Conservation (phyloP, 2,888 invertebrate species). For the Erebia palarica region DNA sequence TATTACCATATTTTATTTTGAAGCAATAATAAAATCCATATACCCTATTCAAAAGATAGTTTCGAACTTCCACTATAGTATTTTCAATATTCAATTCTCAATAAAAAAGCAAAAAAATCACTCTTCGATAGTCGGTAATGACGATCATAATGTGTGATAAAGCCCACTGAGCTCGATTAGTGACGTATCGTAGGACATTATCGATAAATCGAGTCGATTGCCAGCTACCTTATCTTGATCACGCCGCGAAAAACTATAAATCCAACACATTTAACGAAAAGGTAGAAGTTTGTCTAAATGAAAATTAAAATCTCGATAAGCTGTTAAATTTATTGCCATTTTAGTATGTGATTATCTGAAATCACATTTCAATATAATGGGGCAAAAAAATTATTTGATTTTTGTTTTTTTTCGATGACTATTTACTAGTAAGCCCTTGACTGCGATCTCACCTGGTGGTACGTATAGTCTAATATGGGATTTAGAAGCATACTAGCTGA, state of each 20-base stretch:
- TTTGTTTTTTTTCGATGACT: not conserved
- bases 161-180: constrained; percentile 68
- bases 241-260: constrained; percentile 66
- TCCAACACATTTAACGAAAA: constrained; percentile 46
- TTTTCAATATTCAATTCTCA: constrained; percentile 44
- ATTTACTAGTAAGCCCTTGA: too few relatives aligned
- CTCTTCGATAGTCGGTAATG: constrained; percentile 55
- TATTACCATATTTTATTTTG: not conserved
- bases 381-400: not conserved
- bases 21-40: not conserved
- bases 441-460: too few relatives aligned
- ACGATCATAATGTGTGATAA: constrained; percentile 76
- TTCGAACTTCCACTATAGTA: not conserved
- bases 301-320: constrained; percentile 33
- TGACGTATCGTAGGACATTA: constrained; percentile 71
- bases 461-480: too few relatives aligned
- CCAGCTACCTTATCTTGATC: constrained; percentile 65
- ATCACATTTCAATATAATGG: constrained; percentile 16
- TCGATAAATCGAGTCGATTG: constrained; percentile 74
- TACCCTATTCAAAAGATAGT: constrained; percentile 5
- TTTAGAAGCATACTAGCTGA: too few relatives aligned
- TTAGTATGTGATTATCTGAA: constrained; percentile 14
- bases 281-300: constrained; percentile 27
- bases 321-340: constrained; percentile 26
- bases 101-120: constrained; percentile 47